These are phyloP conservation scores for Triplophysa dalaica DNA, from an alignment of 2,113 vertebrate species.

Conservation along the genomic window DNA sequence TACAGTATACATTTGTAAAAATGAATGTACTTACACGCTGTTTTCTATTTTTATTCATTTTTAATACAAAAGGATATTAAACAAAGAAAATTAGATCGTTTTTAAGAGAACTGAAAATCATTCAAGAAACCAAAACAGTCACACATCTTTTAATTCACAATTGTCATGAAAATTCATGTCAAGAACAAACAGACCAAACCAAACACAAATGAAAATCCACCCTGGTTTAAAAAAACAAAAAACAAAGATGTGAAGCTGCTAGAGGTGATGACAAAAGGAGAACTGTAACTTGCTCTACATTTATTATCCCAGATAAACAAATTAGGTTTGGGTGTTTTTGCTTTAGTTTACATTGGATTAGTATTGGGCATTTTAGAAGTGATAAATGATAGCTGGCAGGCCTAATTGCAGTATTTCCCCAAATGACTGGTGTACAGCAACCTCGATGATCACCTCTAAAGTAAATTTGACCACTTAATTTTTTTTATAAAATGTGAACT, in stretches of 20 bases:
- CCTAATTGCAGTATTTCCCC: not conserved
- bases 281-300: conserved; percentile 8
- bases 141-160: conserved; percentile 45
- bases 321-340: not conserved
- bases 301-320: not conserved
- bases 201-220: not conserved
- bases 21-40: not conserved
- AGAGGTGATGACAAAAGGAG: conserved; percentile 11
- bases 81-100: conserved; percentile 65
- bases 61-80: conserved; percentile 69
- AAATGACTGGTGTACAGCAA: not conserved
- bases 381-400: not conserved
- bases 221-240: not conserved
- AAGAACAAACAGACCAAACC: conserved; percentile 15
- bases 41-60: conserved; percentile 63
- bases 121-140: conserved; percentile 51
- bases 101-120: conserved; percentile 64
- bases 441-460: not conserved
- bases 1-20: not conserved
- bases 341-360: conserved; percentile 16
- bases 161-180: conserved; percentile 23
- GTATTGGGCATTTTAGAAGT: not conserved
- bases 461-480: not conserved
- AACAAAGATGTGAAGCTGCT: conserved; percentile 28
- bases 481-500: no score